These are phyloP conservation scores for Girardinus metallicus DNA, from an alignment of 2,797 vertebrate species.

Conservation along the genomic window DNA sequence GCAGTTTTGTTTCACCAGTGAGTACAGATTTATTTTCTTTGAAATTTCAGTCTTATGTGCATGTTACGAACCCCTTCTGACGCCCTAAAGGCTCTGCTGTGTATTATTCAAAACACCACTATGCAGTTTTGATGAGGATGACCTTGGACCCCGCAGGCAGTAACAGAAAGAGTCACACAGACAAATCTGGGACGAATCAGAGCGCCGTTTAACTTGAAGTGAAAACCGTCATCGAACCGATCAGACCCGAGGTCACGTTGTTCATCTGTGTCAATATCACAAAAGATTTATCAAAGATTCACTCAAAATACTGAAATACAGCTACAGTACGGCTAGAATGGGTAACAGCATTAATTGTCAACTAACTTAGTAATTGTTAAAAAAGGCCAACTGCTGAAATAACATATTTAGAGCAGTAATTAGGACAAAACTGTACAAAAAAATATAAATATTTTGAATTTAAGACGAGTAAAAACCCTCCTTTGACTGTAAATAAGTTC, in stretches of 20 bases:
- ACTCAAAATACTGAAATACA: not conserved
- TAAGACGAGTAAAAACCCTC: no score
- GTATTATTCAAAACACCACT: not conserved
- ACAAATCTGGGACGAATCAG: slow-evolving; percentile 27
- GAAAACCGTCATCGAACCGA: slow-evolving; percentile 20
- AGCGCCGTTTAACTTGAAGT: not conserved
- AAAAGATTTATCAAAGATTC: not conserved
- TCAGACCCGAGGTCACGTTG: slow-evolving; percentile 17
- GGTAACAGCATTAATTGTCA: no score
- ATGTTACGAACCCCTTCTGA: not conserved
- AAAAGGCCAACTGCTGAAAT: no score
- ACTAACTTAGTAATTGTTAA: no score
- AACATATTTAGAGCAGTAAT: no score
- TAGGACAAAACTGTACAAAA: no score
- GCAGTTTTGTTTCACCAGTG: slow-evolving; percentile 49
- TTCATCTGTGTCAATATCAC: slow-evolving; percentile 11
- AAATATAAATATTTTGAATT: no score
- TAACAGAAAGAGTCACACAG: slow-evolving; percentile 29
- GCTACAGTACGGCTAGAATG: not conserved
- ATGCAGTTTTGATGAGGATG: slow-evolving; percentile 21
- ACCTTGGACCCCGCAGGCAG: slow-evolving; percentile 51
- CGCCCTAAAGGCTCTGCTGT: not conserved
- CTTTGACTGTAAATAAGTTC: no score
- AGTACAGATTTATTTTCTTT: slow-evolving; percentile 55
- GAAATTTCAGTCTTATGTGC: slow-evolving; percentile 1